phyloP scores from a whole-genome alignment of 2,113 vertebrate genomes.

The Microtus richardsoni region DNA sequence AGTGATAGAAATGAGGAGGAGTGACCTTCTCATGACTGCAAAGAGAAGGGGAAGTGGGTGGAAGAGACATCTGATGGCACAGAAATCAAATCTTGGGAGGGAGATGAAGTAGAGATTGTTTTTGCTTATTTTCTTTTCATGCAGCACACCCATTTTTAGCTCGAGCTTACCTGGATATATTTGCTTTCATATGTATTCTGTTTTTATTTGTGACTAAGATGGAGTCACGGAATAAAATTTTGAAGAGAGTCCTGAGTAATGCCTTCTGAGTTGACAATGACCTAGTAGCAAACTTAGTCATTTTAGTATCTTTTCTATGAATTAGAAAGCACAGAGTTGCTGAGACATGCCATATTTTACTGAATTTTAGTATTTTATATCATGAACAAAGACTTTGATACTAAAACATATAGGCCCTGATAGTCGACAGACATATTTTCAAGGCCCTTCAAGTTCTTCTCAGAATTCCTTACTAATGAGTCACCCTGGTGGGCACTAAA shows the following conservation, averaged over 20 bases:
- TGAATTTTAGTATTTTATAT: slow-evolving; percentile 57
- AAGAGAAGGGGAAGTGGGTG: neutral
- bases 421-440: neutral
- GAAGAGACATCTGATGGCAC: slow-evolving; percentile 54
- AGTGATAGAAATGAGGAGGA: slow-evolving; percentile 57
- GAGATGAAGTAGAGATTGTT: slow-evolving; percentile 44
- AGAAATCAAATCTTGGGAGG: slow-evolving; percentile 43
- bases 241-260: neutral
- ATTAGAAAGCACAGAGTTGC: neutral
- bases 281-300: slow-evolving; percentile 38
- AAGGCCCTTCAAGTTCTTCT: slow-evolving; percentile 8
- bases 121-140: slow-evolving; percentile 50
- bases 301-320: neutral
- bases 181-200: slow-evolving; percentile 14
- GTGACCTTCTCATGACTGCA: slow-evolving; percentile 47
- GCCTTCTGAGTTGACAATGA: neutral
- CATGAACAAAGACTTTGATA: slow-evolving; percentile 36
- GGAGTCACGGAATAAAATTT: slow-evolving; percentile 45
- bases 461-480: neutral
- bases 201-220: slow-evolving; percentile 45
- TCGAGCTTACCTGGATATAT: slow-evolving; percentile 28
- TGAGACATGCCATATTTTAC: neutral
- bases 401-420: neutral
- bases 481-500: neutral
- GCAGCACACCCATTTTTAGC: slow-evolving; percentile 2